Conservation (phyloP, 2,888 invertebrate genomes). For the Melanchra persicariae region DNA sequence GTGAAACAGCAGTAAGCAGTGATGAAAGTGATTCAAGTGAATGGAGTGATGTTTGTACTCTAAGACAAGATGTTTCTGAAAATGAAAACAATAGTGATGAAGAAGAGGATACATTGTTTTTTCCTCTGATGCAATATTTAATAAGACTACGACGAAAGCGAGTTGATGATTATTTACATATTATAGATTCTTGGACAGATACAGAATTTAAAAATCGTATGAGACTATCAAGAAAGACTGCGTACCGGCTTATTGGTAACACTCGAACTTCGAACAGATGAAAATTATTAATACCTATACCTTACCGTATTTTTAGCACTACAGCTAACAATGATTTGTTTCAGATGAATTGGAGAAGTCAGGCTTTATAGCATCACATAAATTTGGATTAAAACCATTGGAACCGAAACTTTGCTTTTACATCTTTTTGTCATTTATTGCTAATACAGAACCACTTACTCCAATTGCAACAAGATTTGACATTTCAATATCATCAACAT, state of each 20-base stretch:
- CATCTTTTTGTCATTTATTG: slow-evolving; percentile 81
- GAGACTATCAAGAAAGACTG: slow-evolving; percentile 77
- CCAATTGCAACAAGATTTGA: slow-evolving; percentile 82
- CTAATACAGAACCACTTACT: slow-evolving; percentile 79
- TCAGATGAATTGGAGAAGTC: slow-evolving; percentile 82
- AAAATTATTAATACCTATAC: not conserved
- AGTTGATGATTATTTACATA: slow-evolving; percentile 81
- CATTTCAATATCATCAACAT: slow-evolving; percentile 82
- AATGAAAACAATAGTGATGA: slow-evolving; percentile 68
- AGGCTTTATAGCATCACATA: slow-evolving; percentile 80
- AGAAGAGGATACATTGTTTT: slow-evolving; percentile 76
- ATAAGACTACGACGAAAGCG: slow-evolving; percentile 75
- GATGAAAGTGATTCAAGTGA: slow-evolving; percentile 76
- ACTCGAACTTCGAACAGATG: not conserved
- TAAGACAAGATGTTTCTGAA: slow-evolving; percentile 70
- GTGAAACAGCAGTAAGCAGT: slow-evolving; percentile 67
- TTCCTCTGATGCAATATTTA: slow-evolving; percentile 81
- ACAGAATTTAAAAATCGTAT: slow-evolving; percentile 79
- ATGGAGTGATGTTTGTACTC: slow-evolving; percentile 76
- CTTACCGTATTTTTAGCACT: not conserved
- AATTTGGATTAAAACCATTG: slow-evolving; percentile 81
- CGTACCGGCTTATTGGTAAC: slow-evolving; percentile 76
- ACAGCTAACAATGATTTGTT: slow-evolving; percentile 59
- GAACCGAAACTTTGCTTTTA: slow-evolving; percentile 82
- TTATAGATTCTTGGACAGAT: slow-evolving; percentile 81